Evolutionary conservation across 2,113 vertebrate genomes (phyloP).

Genomic region (sheep (Ovis aries)): ARS-UI_Ramb_v3.0 NC_056058.1:101375501-101376000

Average conservation of each 20-base stretch:
- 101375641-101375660: fast-evolving
- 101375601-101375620: not conserved
- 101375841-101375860: not conserved
- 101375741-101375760: not conserved
- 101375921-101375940: not conserved
- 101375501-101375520: not conserved
- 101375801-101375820: not conserved
- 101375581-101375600: not conserved
- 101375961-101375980: not conserved
- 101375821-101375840: not conserved
- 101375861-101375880: not conserved
- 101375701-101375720: not conserved
- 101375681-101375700: not conserved
- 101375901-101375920: not conserved
- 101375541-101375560: not conserved
- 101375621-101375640: not conserved
- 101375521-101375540: not conserved
- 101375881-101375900: not conserved
- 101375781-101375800: not conserved
- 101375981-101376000: not conserved
- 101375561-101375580: not conserved
- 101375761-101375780: not conserved
- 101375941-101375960: fast-evolving
- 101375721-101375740: not conserved
- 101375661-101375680: not conserved